A percentile compares a stretch with the other conserved stretches of the same genome.
These are phyloP conservation scores for Drosophila ogumai DNA, from an alignment of 1,140 invertebrate species.

Conservation along the genomic window DNA sequence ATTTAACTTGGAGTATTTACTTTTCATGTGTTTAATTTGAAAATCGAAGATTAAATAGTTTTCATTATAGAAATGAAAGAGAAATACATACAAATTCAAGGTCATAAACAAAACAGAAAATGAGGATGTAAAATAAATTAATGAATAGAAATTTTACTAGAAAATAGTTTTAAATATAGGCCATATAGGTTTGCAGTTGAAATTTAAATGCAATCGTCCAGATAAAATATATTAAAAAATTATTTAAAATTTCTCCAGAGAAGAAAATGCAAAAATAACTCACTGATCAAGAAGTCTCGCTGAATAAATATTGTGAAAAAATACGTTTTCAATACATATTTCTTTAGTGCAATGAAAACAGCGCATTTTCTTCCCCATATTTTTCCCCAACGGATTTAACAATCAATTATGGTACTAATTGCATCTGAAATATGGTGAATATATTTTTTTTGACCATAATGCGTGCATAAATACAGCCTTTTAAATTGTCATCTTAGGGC, in stretches of 20 bases:
- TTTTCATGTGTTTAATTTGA: not conserved
- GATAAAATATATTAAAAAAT: not conserved
- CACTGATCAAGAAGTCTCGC: not conserved
- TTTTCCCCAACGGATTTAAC: conserved; percentile 27
- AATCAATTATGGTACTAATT: conserved; percentile 50
- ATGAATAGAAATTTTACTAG: no score
- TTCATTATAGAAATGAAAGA: not conserved
- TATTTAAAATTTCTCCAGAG: not conserved
- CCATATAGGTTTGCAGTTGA: not conserved
- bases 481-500: conserved; percentile 61
- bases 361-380: not conserved
- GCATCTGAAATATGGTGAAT: conserved; percentile 22
- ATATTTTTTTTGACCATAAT: conserved; percentile 38
- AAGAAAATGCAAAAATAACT: not conserved
- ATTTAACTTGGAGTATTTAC: conserved; percentile 1
- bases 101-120: not conserved
- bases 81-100: not conserved
- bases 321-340: not conserved
- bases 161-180: no score
- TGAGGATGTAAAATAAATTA: no score
- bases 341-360: not conserved
- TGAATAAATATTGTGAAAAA: not conserved
- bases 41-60: not conserved
- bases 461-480: conserved; percentile 38
- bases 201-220: not conserved